phyloP scores from a whole-genome alignment of 2,888 invertebrate genomes.

The Mesoligia furuncula region DNA sequence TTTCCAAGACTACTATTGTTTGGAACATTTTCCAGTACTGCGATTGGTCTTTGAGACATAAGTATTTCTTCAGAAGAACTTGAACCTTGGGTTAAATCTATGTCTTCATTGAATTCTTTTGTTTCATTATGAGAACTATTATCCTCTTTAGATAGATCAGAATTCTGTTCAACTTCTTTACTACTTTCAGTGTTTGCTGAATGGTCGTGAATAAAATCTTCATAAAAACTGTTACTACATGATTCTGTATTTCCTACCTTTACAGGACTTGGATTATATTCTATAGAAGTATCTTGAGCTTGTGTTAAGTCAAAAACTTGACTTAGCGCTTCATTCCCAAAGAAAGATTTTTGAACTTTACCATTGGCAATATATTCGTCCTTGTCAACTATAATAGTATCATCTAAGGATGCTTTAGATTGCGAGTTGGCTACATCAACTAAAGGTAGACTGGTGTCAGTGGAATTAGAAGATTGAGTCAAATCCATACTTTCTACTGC shows the following conservation, averaged over 20 bases:
- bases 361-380: constrained; percentile 62
- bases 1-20: constrained; percentile 73
- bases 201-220: constrained; percentile 75
- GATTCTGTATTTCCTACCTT: constrained; percentile 21
- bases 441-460: constrained; percentile 73
- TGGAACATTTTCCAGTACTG: constrained; percentile 18
- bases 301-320: constrained; percentile 66
- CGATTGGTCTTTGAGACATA: constrained; percentile 24
- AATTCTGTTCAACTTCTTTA: constrained; percentile 39
- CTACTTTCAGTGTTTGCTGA: constrained; percentile 69
- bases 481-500: constrained; percentile 71
- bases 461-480: constrained; percentile 79
- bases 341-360: constrained; percentile 31
- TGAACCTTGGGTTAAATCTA: constrained; percentile 81
- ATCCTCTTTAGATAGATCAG: constrained; percentile 33
- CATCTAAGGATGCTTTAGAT: constrained; percentile 66
- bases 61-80: constrained; percentile 62
- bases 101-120: constrained; percentile 61
- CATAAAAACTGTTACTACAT: constrained; percentile 70
- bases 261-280: constrained; percentile 18
- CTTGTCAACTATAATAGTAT: constrained; percentile 72
- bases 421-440: constrained; percentile 70
- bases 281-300: constrained; percentile 32
- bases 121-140: constrained; percentile 64
- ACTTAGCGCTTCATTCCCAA: constrained; percentile 5